Conservation (phyloP, 1,140 invertebrate species). For the Eumaeus atala region DNA sequence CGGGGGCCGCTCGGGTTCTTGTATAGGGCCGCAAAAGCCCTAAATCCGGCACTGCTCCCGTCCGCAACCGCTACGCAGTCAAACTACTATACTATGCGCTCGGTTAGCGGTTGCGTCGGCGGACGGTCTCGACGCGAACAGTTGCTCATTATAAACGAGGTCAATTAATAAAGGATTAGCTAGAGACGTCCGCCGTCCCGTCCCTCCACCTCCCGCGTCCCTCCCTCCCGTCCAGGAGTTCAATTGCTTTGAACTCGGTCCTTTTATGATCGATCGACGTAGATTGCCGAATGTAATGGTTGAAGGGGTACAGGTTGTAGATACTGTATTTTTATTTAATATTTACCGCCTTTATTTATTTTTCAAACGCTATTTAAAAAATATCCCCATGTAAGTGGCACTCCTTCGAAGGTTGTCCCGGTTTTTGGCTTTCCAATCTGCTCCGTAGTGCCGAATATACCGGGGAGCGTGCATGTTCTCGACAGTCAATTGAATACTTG, state of each 20-base stretch:
- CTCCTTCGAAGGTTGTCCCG: constrained; percentile 75
- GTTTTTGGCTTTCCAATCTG: constrained; percentile 72
- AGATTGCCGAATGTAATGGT: constrained; percentile 68
- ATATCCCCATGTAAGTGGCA: constrained; percentile 57
- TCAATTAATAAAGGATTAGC: constrained; percentile 66
- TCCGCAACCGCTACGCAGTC: constrained; percentile 33
- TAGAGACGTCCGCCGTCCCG: constrained; percentile 49
- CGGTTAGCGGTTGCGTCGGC: constrained; percentile 17
- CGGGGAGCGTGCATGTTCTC: constrained; percentile 61
- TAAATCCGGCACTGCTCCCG: constrained; percentile 32
- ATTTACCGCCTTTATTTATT: constrained; percentile 73
- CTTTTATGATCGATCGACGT: constrained; percentile 46
- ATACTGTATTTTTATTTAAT: constrained; percentile 65
- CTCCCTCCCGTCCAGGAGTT: constrained; percentile 37
- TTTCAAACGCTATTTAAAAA: constrained; percentile 54
- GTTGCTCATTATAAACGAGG: constrained; percentile 57
- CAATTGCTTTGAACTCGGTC: constrained; percentile 62
- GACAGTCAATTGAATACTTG: constrained; percentile 44
- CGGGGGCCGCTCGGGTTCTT: constrained; percentile 11
- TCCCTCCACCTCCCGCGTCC: constrained; percentile 21
- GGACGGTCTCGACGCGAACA: constrained; percentile 26
- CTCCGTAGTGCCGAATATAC: constrained; percentile 41
- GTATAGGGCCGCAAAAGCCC: constrained; percentile 11
- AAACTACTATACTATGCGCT: constrained; percentile 19
- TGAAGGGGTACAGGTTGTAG: constrained; percentile 73